Evolutionary conservation across 2,888 invertebrate genomes (phyloP).

Genomic region (Axea sp.): DNA sequence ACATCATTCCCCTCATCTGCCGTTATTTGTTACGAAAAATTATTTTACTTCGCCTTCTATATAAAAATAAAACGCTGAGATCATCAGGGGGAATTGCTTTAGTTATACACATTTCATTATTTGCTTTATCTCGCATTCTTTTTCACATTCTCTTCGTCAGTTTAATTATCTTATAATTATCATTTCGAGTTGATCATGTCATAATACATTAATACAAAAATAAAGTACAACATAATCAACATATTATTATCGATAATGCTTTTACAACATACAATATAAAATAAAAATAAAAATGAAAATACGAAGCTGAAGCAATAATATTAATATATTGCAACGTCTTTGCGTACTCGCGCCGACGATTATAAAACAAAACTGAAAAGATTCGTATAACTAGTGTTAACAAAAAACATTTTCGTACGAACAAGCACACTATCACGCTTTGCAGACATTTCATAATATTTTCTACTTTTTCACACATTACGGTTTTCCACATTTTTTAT

Average conservation of each 20-base stretch:
- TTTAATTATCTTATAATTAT: constrained; percentile 6
- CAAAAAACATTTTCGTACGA: constrained; percentile 2
- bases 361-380: too few relatives aligned
- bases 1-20: constrained; percentile 58
- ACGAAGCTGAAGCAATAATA: too few relatives aligned
- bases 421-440: constrained; percentile 30
- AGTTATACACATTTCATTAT: constrained; percentile 68
- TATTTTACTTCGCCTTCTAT: constrained; percentile 73
- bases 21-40: constrained; percentile 66
- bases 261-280: too few relatives aligned
- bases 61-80: constrained; percentile 78
- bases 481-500: constrained; percentile 58
- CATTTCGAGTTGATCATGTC: neutral
- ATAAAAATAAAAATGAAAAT: too few relatives aligned
- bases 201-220: neutral
- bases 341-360: too few relatives aligned
- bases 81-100: constrained; percentile 72
- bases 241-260: neutral
- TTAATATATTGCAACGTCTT: too few relatives aligned
- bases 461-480: constrained; percentile 64
- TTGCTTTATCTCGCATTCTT: constrained; percentile 58
- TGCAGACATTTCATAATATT: constrained; percentile 17
- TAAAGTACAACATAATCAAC: neutral
- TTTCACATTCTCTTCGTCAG: constrained; percentile 32
- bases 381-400: too few relatives aligned